Percentiles rank a stretch among this genome's conserved stretches.
Conservation (phyloP, 2,888 invertebrate species). For the Griposia aprilina region DNA sequence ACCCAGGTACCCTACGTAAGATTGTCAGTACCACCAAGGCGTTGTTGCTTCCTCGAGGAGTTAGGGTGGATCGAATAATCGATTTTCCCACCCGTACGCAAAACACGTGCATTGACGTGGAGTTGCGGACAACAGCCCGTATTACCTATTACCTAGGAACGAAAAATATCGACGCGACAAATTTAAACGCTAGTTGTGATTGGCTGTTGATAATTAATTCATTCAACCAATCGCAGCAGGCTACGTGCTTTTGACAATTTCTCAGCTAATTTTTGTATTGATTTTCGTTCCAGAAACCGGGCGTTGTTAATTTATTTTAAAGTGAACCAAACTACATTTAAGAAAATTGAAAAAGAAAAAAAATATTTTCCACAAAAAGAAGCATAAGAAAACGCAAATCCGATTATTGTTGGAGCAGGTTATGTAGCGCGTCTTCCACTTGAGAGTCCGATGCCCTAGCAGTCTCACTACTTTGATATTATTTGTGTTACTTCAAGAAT, state of each 20-base stretch:
- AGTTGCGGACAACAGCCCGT: too few relatives aligned
- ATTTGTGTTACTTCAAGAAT: neutral
- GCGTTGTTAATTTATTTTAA: neutral
- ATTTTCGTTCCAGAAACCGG: neutral
- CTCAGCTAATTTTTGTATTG: too few relatives aligned
- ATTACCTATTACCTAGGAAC: too few relatives aligned
- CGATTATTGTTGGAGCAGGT: neutral
- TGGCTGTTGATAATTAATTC: neutral
- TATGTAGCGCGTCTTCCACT: neutral
- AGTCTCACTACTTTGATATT: neutral
- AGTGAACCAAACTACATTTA: neutral
- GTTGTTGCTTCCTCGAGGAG: too few relatives aligned
- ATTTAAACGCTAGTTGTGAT: neutral
- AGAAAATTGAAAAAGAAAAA: neutral
- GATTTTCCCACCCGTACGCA: too few relatives aligned
- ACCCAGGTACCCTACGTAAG: too few relatives aligned
- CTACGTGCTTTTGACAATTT: too few relatives aligned
- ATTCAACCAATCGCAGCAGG: too few relatives aligned
- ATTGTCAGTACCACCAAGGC: too few relatives aligned
- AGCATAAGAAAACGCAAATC: neutral
- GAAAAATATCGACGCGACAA: neutral
- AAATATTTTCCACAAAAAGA: neutral
- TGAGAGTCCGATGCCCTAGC: neutral
- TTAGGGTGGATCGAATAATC: too few relatives aligned
- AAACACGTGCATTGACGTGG: too few relatives aligned